A percentile compares a stretch with the other conserved stretches of the same genome.
These are phyloP conservation scores for Setophaga coronata DNA, from an alignment of 2,113 vertebrate genomes.

Conservation along the genomic window DNA sequence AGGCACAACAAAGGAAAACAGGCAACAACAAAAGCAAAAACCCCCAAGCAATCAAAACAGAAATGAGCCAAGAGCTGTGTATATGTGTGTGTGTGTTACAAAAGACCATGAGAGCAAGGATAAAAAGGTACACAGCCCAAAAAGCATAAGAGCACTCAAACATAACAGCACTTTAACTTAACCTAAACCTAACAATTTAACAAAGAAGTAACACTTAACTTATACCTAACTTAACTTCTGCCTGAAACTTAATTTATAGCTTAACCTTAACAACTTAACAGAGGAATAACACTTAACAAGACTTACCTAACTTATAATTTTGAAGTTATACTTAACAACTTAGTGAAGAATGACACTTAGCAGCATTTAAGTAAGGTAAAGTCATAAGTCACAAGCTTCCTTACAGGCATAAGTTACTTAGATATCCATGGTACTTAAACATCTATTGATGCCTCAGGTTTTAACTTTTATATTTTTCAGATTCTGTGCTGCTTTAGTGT, in stretches of 20 bases:
- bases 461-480: background rate
- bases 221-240: background rate
- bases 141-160: background rate
- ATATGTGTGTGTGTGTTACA: background rate
- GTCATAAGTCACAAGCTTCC: background rate
- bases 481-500: background rate
- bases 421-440: background rate
- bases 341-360: background rate
- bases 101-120: background rate
- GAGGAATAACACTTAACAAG: background rate
- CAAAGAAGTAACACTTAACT: background rate
- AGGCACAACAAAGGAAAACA: background rate
- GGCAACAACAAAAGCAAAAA: background rate
- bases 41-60: background rate
- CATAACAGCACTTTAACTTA: too few relatives aligned
- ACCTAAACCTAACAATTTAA: background rate
- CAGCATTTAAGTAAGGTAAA: background rate
- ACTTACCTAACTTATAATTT: background rate
- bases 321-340: background rate
- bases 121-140: background rate
- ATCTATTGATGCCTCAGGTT: background rate
- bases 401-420: background rate
- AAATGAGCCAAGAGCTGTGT: background rate
- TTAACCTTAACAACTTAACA: background rate
- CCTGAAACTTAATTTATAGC: background rate